Evolutionary conservation across 23 tunicate species (phyloP).

Genomic region (Halocynthia roretzi): DNA sequence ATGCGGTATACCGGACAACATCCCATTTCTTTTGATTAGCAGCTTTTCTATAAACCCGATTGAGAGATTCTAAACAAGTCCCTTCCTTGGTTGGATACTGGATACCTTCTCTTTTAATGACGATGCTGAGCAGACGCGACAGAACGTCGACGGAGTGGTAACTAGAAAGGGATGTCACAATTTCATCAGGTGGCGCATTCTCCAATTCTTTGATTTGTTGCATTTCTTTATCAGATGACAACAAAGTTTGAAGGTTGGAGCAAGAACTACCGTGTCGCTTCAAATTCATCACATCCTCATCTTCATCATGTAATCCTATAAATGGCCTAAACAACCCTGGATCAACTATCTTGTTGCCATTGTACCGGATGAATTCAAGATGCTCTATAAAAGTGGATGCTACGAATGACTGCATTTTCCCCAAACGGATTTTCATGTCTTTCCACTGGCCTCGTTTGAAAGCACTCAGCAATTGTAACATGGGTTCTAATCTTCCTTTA

Average conservation of each 20-base stretch:
- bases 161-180: slow-evolving; percentile 13
- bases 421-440: slow-evolving; percentile 63
- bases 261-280: slow-evolving; percentile 38
- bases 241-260: slow-evolving; percentile 28
- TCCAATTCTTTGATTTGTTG: slow-evolving; percentile 23
- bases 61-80: slow-evolving; percentile 43
- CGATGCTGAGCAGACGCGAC: slow-evolving; percentile 42
- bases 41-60: slow-evolving; percentile 61
- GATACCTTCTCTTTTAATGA: slow-evolving; percentile 56
- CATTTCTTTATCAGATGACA: slow-evolving; percentile 18
- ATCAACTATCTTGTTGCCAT: slow-evolving; percentile 19
- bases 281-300: slow-evolving; percentile 21
- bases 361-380: slow-evolving; percentile 72
- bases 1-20: slow-evolving; percentile 80
- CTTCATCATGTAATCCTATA: slow-evolving; percentile 31
- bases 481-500: slow-evolving; percentile 52
- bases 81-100: slow-evolving; percentile 51
- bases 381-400: slow-evolving; percentile 72
- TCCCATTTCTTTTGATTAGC: slow-evolving; percentile 76
- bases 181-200: slow-evolving; percentile 19
- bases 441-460: slow-evolving; percentile 77
- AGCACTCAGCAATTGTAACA: slow-evolving; percentile 73
- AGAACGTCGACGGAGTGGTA: slow-evolving; percentile 47
- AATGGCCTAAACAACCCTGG: slow-evolving; percentile 31
- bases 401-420: slow-evolving; percentile 72